A percentile compares a stretch with the other conserved stretches of the same genome.
Evolutionary conservation across 2,888 invertebrate genomes (phyloP).

Genomic region (Seladonia tumulorum): DNA sequence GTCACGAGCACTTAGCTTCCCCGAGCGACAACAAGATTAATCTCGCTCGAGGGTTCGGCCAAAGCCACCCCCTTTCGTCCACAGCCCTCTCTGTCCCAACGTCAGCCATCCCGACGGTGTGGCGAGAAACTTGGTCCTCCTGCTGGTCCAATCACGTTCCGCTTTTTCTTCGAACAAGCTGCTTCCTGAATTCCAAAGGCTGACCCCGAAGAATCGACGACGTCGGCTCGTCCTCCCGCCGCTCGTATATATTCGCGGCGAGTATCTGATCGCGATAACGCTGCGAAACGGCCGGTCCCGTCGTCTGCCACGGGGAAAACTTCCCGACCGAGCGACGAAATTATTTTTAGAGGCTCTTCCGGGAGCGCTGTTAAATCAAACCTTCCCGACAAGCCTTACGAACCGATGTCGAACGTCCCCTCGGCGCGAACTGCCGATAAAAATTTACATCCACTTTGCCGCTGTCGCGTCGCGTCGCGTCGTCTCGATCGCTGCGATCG

Average conservation of each 20-base stretch:
- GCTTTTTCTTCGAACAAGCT: constrained; percentile 58
- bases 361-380: constrained; percentile 34
- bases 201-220: constrained; percentile 41
- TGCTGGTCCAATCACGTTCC: constrained; percentile 54
- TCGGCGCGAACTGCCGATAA: background rate
- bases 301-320: constrained; percentile 7
- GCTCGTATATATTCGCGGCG: constrained; percentile 42
- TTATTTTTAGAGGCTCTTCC: constrained; percentile 31
- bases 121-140: constrained; percentile 64
- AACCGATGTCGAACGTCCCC: background rate
- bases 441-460: constrained; percentile 8
- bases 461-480: background rate
- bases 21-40: constrained; percentile 67
- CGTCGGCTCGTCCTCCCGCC: constrained; percentile 28
- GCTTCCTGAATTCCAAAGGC: constrained; percentile 63
- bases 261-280: constrained; percentile 45
- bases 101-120: background rate
- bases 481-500: background rate
- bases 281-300: constrained; percentile 23
- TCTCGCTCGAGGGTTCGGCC: constrained; percentile 56
- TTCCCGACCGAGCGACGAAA: constrained; percentile 14
- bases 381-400: background rate
- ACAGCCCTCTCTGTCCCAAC: background rate
- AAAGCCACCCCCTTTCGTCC: constrained; percentile 31
- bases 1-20: constrained; percentile 66